A percentile compares a stretch with the other conserved stretches of the same genome.
phyloP scores from a whole-genome alignment of 1,140 invertebrate genomes.

The Plectus sambesii region DNA sequence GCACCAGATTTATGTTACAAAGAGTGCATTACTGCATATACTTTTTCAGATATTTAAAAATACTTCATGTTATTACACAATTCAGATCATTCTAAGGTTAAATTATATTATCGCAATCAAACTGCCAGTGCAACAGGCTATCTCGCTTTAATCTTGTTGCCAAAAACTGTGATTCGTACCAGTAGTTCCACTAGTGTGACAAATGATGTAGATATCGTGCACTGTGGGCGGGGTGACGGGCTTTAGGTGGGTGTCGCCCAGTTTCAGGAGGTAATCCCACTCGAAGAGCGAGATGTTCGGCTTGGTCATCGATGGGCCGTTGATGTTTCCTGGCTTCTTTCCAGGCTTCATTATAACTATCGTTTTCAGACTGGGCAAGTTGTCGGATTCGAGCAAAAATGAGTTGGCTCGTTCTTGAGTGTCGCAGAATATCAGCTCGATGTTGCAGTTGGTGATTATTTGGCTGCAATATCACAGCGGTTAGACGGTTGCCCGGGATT shows the following conservation, averaged over 20 bases:
- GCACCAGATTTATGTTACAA: too few species aligned
- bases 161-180: slow-evolving; percentile 59
- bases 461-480: too few species aligned
- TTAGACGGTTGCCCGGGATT: too few species aligned
- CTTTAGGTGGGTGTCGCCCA: slow-evolving; percentile 18
- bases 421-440: slow-evolving; percentile 35
- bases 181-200: slow-evolving; percentile 92
- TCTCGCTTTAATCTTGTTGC: too few species aligned
- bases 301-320: too few species aligned
- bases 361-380: slow-evolving; percentile 23
- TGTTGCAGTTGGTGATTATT: slow-evolving; percentile 29
- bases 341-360: slow-evolving; percentile 24
- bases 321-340: slow-evolving; percentile 6
- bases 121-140: too few species aligned
- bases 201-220: slow-evolving; percentile 77
- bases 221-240: slow-evolving; percentile 58
- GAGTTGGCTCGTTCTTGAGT: slow-evolving; percentile 20
- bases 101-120: too few species aligned
- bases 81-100: too few species aligned
- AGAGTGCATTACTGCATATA: too few species aligned
- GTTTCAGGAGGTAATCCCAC: slow-evolving; percentile 18
- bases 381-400: slow-evolving; percentile 17
- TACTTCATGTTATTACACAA: slow-evolving; percentile 5
- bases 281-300: slow-evolving; percentile 17
- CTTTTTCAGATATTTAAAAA: too few species aligned